Base-by-base conservation (phyloP, 2,888 invertebrate genomes). In the Eilema caniola region DNA sequence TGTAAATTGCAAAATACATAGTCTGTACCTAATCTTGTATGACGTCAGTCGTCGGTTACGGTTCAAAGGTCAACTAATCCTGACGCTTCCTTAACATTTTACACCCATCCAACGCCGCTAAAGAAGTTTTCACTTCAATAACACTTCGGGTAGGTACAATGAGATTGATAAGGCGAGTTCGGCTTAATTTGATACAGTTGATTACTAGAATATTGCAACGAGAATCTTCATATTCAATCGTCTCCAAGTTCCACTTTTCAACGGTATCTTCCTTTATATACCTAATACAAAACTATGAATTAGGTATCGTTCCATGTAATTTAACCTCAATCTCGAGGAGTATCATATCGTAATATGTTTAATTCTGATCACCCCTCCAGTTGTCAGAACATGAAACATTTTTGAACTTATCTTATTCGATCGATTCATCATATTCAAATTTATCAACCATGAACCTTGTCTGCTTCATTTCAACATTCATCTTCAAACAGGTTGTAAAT, bases 401-500 rank as follows among this genome's bases (percentile, higher is more conserved):
- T 53, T 28, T 62, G 24, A 24, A 37, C 7, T 23, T 24, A 37
- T 37, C 20, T 56, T 10, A 60, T 62, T 25, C 24, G 24, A 62
- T 41, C 37, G 16, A 53, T 53, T 25, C 28, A 53, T 56, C 53
- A 31, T 53, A 56, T 23, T 65, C 23, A 56, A 65, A 65, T 65
- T 47, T 12, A 56, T 65, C 56, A 56, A 23, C 56, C 56, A 33
- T 65, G 65, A 65, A 65, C 65, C 31, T 65, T 65, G 56, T 11
- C 23, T 5, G 4, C 23, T 33, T 33, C 33, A 33, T 37, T 66
- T 24, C 66, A 66, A 57, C 14, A 66, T 57, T 66, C 57, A 66
- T 66, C 25, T 37, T 66, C 33, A 60, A 66, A 66, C 64, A n/a
- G 64, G 47, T 64, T 64, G 20, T 28, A 64, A 28, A 28, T 41